phyloP scores from a whole-genome alignment of 2,888 invertebrate species.

The Drosophila longiperda region DNA sequence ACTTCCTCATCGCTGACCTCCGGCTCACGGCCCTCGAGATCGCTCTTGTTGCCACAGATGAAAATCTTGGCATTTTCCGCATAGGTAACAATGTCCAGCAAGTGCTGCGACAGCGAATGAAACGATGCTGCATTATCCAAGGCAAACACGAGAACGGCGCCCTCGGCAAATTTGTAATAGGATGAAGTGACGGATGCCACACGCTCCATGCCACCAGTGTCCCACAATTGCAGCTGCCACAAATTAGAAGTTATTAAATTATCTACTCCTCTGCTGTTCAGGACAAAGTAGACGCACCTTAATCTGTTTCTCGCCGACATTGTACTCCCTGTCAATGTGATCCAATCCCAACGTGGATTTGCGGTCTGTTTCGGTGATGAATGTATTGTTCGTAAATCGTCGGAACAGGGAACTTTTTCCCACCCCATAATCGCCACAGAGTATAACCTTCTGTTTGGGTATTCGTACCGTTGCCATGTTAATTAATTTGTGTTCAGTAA shows the following conservation, averaged over 20 bases:
- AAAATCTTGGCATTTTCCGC: conserved; percentile 98
- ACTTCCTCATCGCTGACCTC: conserved; percentile 94
- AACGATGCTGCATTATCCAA: conserved; percentile 96
- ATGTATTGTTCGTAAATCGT: conserved; percentile 90
- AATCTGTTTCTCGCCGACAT: conserved; percentile 89
- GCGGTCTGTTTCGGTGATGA: conserved; percentile 91
- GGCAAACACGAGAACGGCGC: conserved; percentile 96
- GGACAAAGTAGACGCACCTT: conserved; percentile 62
- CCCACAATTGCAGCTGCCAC: conserved; percentile 95
- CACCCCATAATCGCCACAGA: conserved; percentile 98
- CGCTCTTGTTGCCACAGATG: conserved; percentile 96
- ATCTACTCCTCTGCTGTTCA: neutral
- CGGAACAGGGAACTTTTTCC: conserved; percentile 97
- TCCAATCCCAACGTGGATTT: conserved; percentile 96
- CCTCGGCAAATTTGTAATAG: conserved; percentile 98
- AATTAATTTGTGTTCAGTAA: conserved; percentile 9
- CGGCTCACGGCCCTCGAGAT: conserved; percentile 90
- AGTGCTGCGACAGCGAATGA: conserved; percentile 95
- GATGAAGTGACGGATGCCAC: conserved; percentile 97
- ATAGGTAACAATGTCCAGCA: conserved; percentile 96
- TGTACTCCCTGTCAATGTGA: conserved; percentile 93
- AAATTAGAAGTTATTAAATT: neutral
- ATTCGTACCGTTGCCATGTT: conserved; percentile 92
- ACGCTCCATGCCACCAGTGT: conserved; percentile 98
- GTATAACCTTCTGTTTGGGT: conserved; percentile 95